Conservation (phyloP, 2,113 vertebrate genomes). For the Macaca mulatta region DNA sequence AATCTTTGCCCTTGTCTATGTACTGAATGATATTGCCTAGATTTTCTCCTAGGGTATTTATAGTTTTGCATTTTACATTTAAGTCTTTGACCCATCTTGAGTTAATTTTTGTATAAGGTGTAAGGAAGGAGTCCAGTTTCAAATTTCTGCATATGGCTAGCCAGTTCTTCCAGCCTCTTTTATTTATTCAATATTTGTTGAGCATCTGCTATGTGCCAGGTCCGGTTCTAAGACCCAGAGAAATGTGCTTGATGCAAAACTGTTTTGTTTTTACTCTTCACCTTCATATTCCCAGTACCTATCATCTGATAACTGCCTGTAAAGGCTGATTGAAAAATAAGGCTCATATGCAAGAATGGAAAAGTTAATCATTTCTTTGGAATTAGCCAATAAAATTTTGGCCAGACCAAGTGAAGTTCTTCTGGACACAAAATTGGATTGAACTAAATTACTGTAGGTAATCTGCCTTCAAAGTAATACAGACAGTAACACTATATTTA, state of each 20-base stretch:
- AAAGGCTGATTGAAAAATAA: neutral
- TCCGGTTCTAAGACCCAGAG: neutral
- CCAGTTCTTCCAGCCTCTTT: neutral
- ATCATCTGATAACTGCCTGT: neutral
- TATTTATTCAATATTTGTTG: neutral
- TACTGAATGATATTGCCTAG: no score
- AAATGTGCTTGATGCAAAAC: neutral
- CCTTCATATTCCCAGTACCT: neutral
- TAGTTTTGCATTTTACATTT: no score
- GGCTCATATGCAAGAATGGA: neutral
- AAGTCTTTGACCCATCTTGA: no score
- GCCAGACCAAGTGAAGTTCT: neutral
- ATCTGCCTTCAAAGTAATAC: neutral
- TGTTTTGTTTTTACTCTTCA: neutral
- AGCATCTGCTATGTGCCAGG: neutral
- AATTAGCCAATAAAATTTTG: neutral
- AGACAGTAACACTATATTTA: neutral
- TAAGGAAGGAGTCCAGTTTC: no score
- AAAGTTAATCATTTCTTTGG: neutral
- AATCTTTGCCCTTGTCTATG: neutral
- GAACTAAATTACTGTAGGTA: conserved; percentile 8
- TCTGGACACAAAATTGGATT: neutral
- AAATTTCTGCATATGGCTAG: no score
- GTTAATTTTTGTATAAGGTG: no score
- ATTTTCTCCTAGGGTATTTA: no score